Evolutionary conservation across 2,888 invertebrate genomes (phyloP).

Genomic region (Habrosyne pyritoides): DNA sequence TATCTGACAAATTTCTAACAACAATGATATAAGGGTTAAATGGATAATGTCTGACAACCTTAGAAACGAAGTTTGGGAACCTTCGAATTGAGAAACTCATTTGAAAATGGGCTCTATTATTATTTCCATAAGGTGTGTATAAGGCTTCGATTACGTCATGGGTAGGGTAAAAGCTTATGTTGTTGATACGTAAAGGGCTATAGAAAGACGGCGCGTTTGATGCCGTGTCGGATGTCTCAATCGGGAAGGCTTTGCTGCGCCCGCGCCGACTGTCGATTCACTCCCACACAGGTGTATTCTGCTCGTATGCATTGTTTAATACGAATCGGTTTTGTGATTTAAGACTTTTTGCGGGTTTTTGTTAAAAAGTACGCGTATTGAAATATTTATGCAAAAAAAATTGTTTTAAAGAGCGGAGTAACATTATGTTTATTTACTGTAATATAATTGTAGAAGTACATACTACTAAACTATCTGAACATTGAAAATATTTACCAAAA

Average conservation of each 20-base stretch:
- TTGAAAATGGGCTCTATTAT: constrained; percentile 35
- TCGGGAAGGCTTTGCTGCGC: constrained; percentile 70
- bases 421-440: no score
- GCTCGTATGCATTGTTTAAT: constrained; percentile 44
- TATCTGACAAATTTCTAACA: constrained; percentile 80
- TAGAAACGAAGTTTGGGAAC: constrained; percentile 22
- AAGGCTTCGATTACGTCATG: constrained; percentile 18
- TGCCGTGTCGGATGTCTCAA: constrained; percentile 78
- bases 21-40: constrained; percentile 80
- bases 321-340: constrained; percentile 32
- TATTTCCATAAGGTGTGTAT: constrained; percentile 14
- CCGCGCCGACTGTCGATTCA: constrained; percentile 43
- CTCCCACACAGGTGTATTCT: constrained; percentile 59
- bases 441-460: no score
- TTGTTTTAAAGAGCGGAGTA: no score
- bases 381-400: not conserved
- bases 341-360: constrained; percentile 19
- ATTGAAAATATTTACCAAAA: no score
- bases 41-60: constrained; percentile 58
- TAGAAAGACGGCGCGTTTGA: constrained; percentile 78
- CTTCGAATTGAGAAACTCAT: not conserved
- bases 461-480: no score
- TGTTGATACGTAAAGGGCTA: constrained; percentile 66
- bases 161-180: constrained; percentile 39
- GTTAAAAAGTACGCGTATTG: constrained; percentile 20